A percentile compares a stretch with the other conserved stretches of the same genome.
These are phyloP conservation scores for Dissostichus mawsoni DNA, from an alignment of 2,113 vertebrate species.

Conservation along the genomic window DNA sequence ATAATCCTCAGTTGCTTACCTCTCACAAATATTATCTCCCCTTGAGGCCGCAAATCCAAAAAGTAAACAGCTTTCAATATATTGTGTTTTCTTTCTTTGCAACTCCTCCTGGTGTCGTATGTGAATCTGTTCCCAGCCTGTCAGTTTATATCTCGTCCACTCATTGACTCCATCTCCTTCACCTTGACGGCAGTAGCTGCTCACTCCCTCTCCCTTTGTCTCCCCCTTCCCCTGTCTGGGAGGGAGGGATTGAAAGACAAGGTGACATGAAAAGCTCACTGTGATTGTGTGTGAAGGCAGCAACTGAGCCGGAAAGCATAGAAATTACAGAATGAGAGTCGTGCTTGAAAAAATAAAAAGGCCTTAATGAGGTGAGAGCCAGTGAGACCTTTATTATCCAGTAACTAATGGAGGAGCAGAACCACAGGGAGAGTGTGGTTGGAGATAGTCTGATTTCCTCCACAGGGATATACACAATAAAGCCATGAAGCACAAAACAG, in stretches of 20 bases:
- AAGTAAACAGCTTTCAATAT: conserved; percentile 44
- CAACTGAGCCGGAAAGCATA: conserved; percentile 16
- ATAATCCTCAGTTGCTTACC: conserved; percentile 77
- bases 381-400: conserved; percentile 54
- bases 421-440: conserved; percentile 31
- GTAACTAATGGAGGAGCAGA: conserved; percentile 48
- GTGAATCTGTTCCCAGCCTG: conserved; percentile 44
- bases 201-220: conserved; percentile 50
- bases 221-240: conserved; percentile 42
- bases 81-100: conserved; percentile 18
- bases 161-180: conserved; percentile 40
- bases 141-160: conserved; percentile 48
- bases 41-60: conserved; percentile 51
- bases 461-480: conserved; percentile 5
- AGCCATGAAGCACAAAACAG: conserved; percentile 3
- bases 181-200: conserved; percentile 49
- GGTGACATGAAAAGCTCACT: conserved; percentile 48
- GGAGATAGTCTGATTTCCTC: conserved; percentile 28
- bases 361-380: conserved; percentile 50
- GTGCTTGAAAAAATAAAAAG: conserved; percentile 31
- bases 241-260: conserved; percentile 65
- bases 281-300: conserved; percentile 20
- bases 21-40: conserved; percentile 62
- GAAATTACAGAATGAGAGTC: conserved; percentile 41
- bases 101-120: conserved; percentile 29